A percentile compares a stretch with the other conserved stretches of the same genome.
Conservation (phyloP, 1,140 invertebrate species). For the Latrodectus geometricus region DNA sequence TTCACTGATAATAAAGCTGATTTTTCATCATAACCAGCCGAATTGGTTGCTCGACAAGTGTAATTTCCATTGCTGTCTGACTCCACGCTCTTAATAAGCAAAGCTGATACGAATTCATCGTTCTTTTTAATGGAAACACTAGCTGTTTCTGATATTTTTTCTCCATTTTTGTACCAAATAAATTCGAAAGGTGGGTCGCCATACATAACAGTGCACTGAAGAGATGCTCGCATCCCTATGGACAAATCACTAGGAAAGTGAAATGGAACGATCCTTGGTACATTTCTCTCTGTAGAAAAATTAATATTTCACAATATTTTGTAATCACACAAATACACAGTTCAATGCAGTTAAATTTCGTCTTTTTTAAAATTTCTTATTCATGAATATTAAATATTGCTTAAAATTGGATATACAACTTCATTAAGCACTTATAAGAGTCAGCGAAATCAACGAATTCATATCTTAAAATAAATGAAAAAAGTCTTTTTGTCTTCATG, state of each 20-base stretch:
- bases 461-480: too few relatives aligned
- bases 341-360: too few relatives aligned
- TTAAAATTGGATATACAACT: too few relatives aligned
- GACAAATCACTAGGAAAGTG: slow-evolving; percentile 72
- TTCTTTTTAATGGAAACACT: not conserved
- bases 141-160: not conserved
- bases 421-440: too few relatives aligned
- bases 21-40: slow-evolving; percentile 36
- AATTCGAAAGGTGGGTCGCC: slow-evolving; percentile 63
- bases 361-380: too few relatives aligned
- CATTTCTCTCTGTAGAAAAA: too few relatives aligned
- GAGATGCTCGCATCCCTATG: slow-evolving; percentile 75
- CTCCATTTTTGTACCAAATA: slow-evolving; percentile 37
- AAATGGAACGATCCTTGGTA: slow-evolving; percentile 56
- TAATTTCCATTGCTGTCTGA: slow-evolving; percentile 63
- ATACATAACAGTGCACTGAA: slow-evolving; percentile 69
- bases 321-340: too few relatives aligned
- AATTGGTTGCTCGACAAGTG: slow-evolving; percentile 62
- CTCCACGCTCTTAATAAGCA: slow-evolving; percentile 45
- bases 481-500: too few relatives aligned
- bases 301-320: too few relatives aligned
- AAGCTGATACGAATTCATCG: slow-evolving; percentile 66
- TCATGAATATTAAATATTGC: too few relatives aligned
- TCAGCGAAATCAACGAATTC: too few relatives aligned
- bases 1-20: not conserved